Conservation (phyloP, 2,888 invertebrate species). For the Priocnemis perturbator region DNA sequence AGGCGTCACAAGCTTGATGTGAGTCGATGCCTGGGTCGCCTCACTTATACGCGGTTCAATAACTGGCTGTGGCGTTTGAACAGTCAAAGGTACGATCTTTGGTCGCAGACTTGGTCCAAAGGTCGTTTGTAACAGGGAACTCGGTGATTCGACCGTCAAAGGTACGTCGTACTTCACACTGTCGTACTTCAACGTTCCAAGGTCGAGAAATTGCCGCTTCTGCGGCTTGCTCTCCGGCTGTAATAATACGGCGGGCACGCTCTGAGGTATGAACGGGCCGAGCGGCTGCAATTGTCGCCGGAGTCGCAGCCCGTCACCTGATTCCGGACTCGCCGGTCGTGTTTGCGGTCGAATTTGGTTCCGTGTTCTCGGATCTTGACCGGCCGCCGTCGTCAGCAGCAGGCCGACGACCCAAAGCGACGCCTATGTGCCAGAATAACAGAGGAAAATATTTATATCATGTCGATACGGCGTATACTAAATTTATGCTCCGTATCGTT, state of each 20-base stretch:
- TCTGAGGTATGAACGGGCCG: constrained; percentile 37
- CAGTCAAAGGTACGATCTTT: constrained; percentile 30
- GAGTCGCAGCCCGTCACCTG: constrained; percentile 38
- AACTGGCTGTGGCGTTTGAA: constrained; percentile 27
- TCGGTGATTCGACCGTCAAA: constrained; percentile 21
- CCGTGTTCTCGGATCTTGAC: constrained; percentile 57
- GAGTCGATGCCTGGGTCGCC: constrained; percentile 14
- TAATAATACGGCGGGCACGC: constrained; percentile 31
- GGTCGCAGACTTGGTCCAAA: constrained; percentile 32
- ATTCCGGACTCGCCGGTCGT: constrained; percentile 26
- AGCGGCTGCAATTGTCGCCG: constrained; percentile 48
- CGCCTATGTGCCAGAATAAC: constrained; percentile 45
- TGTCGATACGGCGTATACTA: too few relatives aligned
- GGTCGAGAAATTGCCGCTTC: constrained; percentile 60
- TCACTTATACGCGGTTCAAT: constrained; percentile 33
- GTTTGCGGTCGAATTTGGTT: constrained; percentile 44
- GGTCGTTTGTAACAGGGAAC: constrained; percentile 16
- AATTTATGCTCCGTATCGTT: too few relatives aligned
- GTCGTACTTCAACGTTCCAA: constrained; percentile 41
- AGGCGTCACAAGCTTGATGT: constrained; percentile 33
- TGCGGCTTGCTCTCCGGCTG: constrained; percentile 47
- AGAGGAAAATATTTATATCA: constrained; percentile 4
- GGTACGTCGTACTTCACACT: constrained; percentile 20
- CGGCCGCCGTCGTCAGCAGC: constrained; percentile 54
- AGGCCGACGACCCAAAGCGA: constrained; percentile 60